Evolutionary conservation across 2,113 vertebrate species (phyloP).

Genomic region (Lathamus discolor): DNA sequence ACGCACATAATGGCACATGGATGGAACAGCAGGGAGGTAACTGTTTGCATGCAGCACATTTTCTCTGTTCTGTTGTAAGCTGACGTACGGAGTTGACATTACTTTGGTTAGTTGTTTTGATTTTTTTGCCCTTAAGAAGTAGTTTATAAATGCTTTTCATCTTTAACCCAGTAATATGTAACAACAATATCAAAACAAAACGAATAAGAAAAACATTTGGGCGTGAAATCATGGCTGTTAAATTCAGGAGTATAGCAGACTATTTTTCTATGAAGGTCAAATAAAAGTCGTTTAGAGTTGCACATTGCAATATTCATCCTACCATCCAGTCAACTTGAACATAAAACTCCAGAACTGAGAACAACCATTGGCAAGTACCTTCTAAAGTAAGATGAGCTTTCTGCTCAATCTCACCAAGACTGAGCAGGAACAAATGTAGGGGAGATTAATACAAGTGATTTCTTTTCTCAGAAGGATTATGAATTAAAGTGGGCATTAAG

Average conservation of each 20-base stretch:
- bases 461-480: not conserved
- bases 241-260: not conserved
- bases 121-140: not conserved
- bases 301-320: not conserved
- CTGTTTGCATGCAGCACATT: not conserved
- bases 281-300: not conserved
- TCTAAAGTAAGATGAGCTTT: not conserved
- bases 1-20: too few species aligned
- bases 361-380: not conserved
- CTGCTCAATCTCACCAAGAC: not conserved
- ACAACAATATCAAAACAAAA: not conserved
- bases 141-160: not conserved
- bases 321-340: not conserved
- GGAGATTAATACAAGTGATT: not conserved
- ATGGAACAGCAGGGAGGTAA: not conserved
- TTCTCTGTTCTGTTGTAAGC: not conserved
- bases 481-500: not conserved
- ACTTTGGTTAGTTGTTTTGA: not conserved
- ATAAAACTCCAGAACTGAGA: not conserved
- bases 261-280: not conserved
- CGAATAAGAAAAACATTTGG: not conserved
- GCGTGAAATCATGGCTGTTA: not conserved
- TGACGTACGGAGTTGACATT: not conserved
- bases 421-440: fast-evolving
- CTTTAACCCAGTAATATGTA: not conserved